Evolutionary conservation across 2,113 vertebrate species (phyloP), one percentile per base, ranked within the genome.

Genomic region (Leptocoma aspasia): DNA sequence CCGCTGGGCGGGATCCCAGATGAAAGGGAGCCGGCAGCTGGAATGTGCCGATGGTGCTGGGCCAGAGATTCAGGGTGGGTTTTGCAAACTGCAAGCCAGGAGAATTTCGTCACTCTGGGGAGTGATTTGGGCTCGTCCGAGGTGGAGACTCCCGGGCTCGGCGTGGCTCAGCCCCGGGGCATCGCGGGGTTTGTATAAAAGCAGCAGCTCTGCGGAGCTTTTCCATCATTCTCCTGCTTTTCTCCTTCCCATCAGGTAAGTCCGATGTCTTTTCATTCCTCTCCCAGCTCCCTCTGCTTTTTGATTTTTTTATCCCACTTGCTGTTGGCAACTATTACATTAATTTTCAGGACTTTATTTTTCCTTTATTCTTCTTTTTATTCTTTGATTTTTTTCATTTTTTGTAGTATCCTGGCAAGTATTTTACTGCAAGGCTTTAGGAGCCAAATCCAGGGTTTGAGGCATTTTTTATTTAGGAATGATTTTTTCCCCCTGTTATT

Each of bases 41-140:
- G 96, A 96, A 96, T 95, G 96, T 94, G 96, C 89, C 7, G 33
- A 69, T 52, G 13, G 13, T n/a, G 94, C 91, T 79, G 3, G 57
- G 33, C 41, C 41, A 24, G 56, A 91, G 92, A 47, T 95, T 94
- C 77, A 31, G 68, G 89, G 33, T 33, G 95, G 56, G 94, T 96
- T 90, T 12, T 77, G 90, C 94, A 95, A 96, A 82, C 73, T 44
- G 76, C 83, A 54, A 85, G 44, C 15, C 0, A 28, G 63, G 30
- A 22, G 6, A 20, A 33, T 96, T 96, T 91, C 96, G 7, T 95
- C 96, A 96, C 61, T 86, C 16, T 31, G 44, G 73, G 60, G 59
- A 59, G 77, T 10, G 10, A 63, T 80, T 66, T 3, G 72, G 77
- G 69, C 78, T 83, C 77, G 7, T 72, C 42, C 17, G 57, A 18